These are phyloP conservation scores for Vulpes vulpes DNA, from an alignment of 2,113 vertebrate genomes.

Conservation along the genomic window DNA sequence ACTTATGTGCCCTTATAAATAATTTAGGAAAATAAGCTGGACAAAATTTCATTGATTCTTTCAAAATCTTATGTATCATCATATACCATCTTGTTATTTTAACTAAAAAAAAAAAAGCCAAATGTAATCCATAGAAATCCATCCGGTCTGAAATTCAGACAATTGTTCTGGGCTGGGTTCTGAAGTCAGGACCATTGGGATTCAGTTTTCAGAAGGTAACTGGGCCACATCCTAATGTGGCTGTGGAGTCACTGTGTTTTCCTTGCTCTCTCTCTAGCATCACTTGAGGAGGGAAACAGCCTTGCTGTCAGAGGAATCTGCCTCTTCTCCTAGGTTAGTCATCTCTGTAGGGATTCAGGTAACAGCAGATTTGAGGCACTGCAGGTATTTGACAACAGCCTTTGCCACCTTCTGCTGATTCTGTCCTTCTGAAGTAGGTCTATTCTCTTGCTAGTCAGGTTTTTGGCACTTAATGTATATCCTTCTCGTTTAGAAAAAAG, in stretches of 20 bases:
- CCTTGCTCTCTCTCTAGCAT: not conserved
- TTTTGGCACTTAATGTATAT: not conserved
- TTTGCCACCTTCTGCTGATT: conserved; percentile 20
- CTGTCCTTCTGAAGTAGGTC: not conserved
- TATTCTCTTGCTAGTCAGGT: not conserved
- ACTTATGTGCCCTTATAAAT: not conserved
- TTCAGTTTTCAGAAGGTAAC: not conserved
- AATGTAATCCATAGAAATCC: not conserved
- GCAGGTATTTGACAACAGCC: conserved; percentile 56
- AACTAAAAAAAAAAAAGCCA: not conserved
- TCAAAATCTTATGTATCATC: conserved; percentile 19
- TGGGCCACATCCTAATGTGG: not conserved
- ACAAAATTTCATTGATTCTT: conserved; percentile 85
- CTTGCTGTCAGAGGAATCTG: not conserved
- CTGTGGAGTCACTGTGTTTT: not conserved
- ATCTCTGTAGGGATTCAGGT: conserved; percentile 3
- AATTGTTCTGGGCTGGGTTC: not conserved
- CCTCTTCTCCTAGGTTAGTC: not conserved
- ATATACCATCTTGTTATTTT: not conserved
- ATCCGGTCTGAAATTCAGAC: not conserved
- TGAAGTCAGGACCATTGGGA: not conserved
- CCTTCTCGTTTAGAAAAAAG: not conserved
- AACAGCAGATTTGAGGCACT: conserved; percentile 78
- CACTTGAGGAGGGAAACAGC: not conserved
- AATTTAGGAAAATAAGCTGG: conserved; percentile 61